phyloP scores from a whole-genome alignment of 2,888 invertebrate species.

The Orgyia antiqua region DNA sequence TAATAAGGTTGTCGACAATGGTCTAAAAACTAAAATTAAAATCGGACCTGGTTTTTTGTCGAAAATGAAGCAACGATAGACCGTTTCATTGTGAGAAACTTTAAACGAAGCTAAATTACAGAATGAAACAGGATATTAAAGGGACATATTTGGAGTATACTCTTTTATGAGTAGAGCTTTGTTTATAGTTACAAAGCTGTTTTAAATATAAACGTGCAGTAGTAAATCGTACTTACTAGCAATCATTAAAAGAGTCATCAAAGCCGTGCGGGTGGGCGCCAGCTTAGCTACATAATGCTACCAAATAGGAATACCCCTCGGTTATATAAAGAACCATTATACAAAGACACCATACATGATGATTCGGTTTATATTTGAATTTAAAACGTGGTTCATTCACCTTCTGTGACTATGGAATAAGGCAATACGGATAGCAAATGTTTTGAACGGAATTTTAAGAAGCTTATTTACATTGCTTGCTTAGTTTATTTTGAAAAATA shows the following conservation, averaged over 20 bases:
- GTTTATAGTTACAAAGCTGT: conserved; percentile 25
- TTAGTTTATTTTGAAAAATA: too few relatives aligned
- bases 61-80: conserved; percentile 22
- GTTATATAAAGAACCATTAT: conserved; percentile 24
- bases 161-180: conserved; percentile 17
- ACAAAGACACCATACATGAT: conserved; percentile 29
- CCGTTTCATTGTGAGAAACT: conserved; percentile 11
- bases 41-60: conserved; percentile 29
- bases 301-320: conserved; percentile 29
- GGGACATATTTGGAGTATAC: conserved; percentile 7
- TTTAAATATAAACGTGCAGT: conserved; percentile 21
- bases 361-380: conserved; percentile 38
- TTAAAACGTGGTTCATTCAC: conserved; percentile 47
- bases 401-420: conserved; percentile 34
- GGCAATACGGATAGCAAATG: too few relatives aligned
- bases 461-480: background rate
- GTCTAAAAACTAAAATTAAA: conserved; percentile 29
- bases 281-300: conserved; percentile 12
- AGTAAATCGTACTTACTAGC: conserved; percentile 25
- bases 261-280: conserved; percentile 42
- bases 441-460: conserved; percentile 4
- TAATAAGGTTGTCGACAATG: conserved; percentile 13
- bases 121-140: conserved; percentile 12
- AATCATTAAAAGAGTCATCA: conserved; percentile 46
- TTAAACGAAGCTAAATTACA: conserved; percentile 8